Conservation (phyloP, 2,888 invertebrate species). For the Aphrophora alni region DNA sequence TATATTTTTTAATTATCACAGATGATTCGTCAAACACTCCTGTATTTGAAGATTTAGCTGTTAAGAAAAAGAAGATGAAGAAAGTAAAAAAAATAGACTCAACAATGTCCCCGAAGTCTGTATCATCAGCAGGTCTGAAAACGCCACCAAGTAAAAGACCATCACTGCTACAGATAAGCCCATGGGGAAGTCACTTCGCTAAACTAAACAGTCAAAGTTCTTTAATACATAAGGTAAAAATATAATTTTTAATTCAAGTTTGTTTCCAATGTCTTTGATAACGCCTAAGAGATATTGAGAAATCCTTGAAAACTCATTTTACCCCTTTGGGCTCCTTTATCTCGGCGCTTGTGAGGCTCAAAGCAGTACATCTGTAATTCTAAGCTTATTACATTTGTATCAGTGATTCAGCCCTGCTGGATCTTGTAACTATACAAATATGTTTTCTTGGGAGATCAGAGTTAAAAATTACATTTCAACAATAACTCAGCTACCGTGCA, state of each 20-base stretch:
- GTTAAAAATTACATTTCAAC: no score
- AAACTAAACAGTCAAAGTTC: not conserved
- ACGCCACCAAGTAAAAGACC: not conserved
- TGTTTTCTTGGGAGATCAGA: no score
- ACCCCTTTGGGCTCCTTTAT: no score
- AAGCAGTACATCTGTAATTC: no score
- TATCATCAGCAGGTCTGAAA: not conserved
- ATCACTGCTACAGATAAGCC: not conserved
- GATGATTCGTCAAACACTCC: not conserved
- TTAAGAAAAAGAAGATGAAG: not conserved
- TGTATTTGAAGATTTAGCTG: not conserved
- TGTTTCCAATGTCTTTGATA: no score
- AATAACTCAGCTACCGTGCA: no score
- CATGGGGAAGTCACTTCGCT: not conserved
- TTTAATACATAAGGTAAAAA: not conserved
- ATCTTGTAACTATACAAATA: no score
- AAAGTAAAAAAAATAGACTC: not conserved
- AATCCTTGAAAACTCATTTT: no score
- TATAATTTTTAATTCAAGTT: not conserved
- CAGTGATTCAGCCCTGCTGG: no score
- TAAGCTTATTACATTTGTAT: no score
- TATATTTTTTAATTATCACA: not conserved
- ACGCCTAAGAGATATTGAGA: no score
- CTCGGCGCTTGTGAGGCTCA: no score
- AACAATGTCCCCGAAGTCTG: not conserved